Percentiles rank a stretch among this genome's conserved stretches.
These are phyloP conservation scores for Wasmannia auropunctata DNA, from an alignment of 1,140 invertebrate species.

Conservation along the genomic window DNA sequence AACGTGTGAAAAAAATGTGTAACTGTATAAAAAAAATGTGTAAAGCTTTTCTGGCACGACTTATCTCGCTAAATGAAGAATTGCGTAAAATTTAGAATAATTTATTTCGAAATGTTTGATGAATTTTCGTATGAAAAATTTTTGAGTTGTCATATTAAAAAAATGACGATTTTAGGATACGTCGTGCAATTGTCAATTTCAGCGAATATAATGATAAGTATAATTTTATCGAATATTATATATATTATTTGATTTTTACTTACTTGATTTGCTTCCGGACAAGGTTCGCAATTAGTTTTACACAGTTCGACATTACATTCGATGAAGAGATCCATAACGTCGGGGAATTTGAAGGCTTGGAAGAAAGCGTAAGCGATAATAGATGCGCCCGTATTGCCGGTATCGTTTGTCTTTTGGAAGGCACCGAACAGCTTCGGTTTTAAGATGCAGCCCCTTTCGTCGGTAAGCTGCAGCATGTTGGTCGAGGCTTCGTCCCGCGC, in stretches of 20 bases:
- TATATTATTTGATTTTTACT: neutral
- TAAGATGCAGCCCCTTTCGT: constrained; percentile 91
- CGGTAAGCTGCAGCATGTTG: constrained; percentile 90
- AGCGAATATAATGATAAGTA: neutral
- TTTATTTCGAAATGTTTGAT: neutral
- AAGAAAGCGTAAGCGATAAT: constrained; percentile 93
- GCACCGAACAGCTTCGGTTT: constrained; percentile 93
- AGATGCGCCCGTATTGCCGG: constrained; percentile 90
- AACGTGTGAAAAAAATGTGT: neutral
- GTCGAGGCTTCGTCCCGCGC: constrained; percentile 89
- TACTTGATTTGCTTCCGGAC: constrained; percentile 88
- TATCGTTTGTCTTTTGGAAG: constrained; percentile 92
- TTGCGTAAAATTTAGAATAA: neutral
- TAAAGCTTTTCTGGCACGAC: neutral
- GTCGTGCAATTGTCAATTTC: neutral
- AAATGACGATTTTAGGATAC: neutral
- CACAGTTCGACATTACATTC: constrained; percentile 95
- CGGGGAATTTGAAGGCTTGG: constrained; percentile 95
- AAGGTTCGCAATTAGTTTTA: constrained; percentile 92
- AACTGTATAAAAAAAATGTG: too few relatives aligned
- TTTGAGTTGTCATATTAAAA: neutral
- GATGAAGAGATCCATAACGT: constrained; percentile 93
- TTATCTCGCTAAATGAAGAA: neutral
- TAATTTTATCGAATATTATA: neutral
- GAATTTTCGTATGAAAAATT: neutral